Evolutionary conservation across 92 coral and sea anemone genomes (phyloP).

Genomic region (Actinernus sp.): DNA sequence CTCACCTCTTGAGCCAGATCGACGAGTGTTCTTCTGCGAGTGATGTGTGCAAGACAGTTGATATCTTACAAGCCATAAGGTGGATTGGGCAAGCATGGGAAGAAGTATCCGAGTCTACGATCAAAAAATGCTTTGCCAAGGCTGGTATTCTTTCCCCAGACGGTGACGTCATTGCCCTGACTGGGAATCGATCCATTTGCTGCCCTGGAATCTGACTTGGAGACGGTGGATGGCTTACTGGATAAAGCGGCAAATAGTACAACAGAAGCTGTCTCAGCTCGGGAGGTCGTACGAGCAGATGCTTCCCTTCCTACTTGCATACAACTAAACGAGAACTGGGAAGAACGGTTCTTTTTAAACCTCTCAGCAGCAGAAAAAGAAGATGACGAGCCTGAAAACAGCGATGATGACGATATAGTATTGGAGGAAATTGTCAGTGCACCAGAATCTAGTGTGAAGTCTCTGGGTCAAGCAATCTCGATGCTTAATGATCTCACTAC

Average conservation of each 20-base stretch:
- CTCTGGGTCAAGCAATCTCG: conserved; percentile 29
- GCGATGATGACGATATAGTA: conserved; percentile 48
- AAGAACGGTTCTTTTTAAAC: conserved; percentile 47
- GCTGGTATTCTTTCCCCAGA: too few relatives aligned
- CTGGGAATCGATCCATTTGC: conserved; percentile 55
- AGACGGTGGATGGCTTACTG: conserved; percentile 43
- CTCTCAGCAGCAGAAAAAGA: conserved; percentile 34
- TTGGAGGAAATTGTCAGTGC: not conserved
- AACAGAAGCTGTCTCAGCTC: conserved; percentile 23
- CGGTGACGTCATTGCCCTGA: too few relatives aligned
- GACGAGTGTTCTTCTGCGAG: too few relatives aligned
- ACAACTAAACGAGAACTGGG: conserved; percentile 45
- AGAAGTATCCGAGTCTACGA: too few relatives aligned
- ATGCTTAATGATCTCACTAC: conserved; percentile 43
- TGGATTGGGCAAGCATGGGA: too few relatives aligned
- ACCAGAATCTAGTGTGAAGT: not conserved
- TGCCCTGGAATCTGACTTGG: conserved; percentile 55
- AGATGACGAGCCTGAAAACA: conserved; percentile 32
- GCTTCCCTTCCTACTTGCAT: conserved; percentile 51
- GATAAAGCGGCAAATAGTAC: conserved; percentile 12
- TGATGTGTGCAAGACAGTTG: too few relatives aligned
- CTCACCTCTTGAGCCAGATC: too few relatives aligned
- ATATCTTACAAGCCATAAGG: too few relatives aligned
- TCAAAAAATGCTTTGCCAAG: too few relatives aligned
- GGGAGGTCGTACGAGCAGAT: conserved; percentile 38